Percentiles rank a stretch among this genome's conserved stretches.
Conservation (phyloP, 2,888 invertebrate genomes). For the Dicyrtoma fusca region DNA sequence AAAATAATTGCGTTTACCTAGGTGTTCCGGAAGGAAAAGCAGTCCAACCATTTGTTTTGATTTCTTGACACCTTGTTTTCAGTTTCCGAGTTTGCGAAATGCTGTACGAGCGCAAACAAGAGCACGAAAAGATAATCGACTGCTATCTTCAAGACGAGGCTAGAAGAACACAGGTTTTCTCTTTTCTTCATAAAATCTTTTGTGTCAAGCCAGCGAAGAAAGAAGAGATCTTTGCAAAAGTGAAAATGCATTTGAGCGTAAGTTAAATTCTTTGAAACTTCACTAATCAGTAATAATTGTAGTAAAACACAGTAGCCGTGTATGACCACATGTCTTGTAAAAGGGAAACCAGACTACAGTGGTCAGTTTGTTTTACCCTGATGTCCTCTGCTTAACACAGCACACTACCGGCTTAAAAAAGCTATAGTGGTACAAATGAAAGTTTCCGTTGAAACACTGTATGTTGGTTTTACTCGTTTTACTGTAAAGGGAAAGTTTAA, state of each 20-base stretch:
- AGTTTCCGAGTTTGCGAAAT: constrained; percentile 73
- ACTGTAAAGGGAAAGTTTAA: too few relatives aligned
- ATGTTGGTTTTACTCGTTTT: too few relatives aligned
- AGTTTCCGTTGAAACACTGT: too few relatives aligned
- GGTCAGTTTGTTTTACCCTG: background rate
- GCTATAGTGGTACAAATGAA: too few relatives aligned
- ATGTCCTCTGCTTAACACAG: too few relatives aligned
- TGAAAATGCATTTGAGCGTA: constrained; percentile 56
- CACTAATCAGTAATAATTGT: too few relatives aligned
- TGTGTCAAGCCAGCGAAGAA: constrained; percentile 48
- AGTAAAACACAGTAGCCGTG: too few relatives aligned
- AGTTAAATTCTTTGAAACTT: constrained; percentile 16
- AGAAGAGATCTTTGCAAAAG: constrained; percentile 50
- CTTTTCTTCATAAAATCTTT: constrained; percentile 62
- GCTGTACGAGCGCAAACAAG: constrained; percentile 67
- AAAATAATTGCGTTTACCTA: constrained; percentile 67
- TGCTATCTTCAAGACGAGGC: constrained; percentile 71
- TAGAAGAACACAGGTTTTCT: constrained; percentile 67
- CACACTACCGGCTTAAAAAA: too few relatives aligned
- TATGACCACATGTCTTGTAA: too few relatives aligned
- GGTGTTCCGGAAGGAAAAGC: constrained; percentile 45
- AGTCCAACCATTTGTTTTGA: background rate
- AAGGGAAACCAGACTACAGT: too few relatives aligned
- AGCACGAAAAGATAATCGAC: constrained; percentile 69
- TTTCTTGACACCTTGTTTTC: constrained; percentile 49